Percentiles rank a stretch among this genome's conserved stretches.
Evolutionary conservation across 2,113 vertebrate species (phyloP).

Genomic region (Chloebia gouldiae): DNA sequence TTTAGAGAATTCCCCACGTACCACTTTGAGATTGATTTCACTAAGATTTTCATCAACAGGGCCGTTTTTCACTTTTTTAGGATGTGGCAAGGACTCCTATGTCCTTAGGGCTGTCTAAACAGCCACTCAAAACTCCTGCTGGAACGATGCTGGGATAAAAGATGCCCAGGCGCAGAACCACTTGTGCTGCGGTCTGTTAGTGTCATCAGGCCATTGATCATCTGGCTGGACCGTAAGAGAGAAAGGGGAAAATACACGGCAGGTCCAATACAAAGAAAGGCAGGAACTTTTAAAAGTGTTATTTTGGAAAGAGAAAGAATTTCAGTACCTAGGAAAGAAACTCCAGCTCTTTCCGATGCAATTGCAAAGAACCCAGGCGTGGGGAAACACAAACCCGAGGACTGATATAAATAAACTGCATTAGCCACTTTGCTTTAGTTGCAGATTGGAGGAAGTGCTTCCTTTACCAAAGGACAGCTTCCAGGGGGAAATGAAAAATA

Average conservation of each 20-base stretch:
- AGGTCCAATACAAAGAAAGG: neutral
- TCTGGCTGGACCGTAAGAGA: neutral
- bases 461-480: neutral
- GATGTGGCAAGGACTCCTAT: neutral
- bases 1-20: neutral
- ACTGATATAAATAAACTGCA: neutral
- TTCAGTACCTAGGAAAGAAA: neutral
- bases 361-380: fast-evolving
- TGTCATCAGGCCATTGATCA: neutral
- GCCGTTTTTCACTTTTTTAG: neutral
- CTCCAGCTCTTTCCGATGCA: neutral
- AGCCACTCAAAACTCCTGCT: neutral
- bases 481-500: neutral
- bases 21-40: neutral
- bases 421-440: neutral
- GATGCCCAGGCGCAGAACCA: fast-evolving
- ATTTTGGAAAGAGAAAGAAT: neutral
- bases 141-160: neutral
- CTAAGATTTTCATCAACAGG: neutral
- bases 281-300: neutral
- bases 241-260: neutral
- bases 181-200: neutral
- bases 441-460: fast-evolving
- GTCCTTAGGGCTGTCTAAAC: neutral
- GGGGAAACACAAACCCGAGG: neutral